Percentiles rank a stretch among this genome's conserved stretches.
Conservation (phyloP, 2,113 vertebrate genomes). For the Buteo buteo region DNA sequence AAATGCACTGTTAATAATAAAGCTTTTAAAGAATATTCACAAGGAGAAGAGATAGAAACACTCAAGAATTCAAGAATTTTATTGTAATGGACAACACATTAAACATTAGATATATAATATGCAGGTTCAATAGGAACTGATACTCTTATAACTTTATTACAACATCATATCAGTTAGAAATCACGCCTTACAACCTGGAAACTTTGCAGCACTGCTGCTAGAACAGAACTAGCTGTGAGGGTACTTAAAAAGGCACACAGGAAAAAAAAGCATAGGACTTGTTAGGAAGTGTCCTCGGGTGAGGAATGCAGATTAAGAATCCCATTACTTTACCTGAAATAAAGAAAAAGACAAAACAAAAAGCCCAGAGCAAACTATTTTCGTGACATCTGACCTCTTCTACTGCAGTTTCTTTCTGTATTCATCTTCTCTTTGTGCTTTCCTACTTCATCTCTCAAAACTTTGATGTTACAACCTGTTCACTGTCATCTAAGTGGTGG, state of each 20-base stretch:
- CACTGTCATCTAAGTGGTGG: slow-evolving; percentile 23
- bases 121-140: not conserved
- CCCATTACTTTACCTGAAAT: slow-evolving; percentile 9
- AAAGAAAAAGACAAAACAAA: slow-evolving; percentile 6
- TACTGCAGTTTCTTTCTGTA: not conserved
- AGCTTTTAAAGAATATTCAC: not conserved
- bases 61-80: slow-evolving; percentile 16
- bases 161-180: not conserved
- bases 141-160: slow-evolving; percentile 6
- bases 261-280: not conserved
- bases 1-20: not conserved
- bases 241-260: not conserved
- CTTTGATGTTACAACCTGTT: slow-evolving; percentile 33
- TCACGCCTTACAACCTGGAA: not conserved
- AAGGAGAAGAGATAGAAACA: slow-evolving; percentile 41
- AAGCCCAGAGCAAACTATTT: slow-evolving; percentile 20
- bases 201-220: not conserved
- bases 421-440: slow-evolving; percentile 12
- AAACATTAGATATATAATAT: not conserved
- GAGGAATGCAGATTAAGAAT: not conserved
- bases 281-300: not conserved
- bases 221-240: not conserved
- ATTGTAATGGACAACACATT: slow-evolving; percentile 28
- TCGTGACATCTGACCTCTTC: slow-evolving; percentile 18
- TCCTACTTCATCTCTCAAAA: not conserved